Evolutionary conservation across 2,888 invertebrate species (phyloP).

Genomic region (Sesia apiformis): DNA sequence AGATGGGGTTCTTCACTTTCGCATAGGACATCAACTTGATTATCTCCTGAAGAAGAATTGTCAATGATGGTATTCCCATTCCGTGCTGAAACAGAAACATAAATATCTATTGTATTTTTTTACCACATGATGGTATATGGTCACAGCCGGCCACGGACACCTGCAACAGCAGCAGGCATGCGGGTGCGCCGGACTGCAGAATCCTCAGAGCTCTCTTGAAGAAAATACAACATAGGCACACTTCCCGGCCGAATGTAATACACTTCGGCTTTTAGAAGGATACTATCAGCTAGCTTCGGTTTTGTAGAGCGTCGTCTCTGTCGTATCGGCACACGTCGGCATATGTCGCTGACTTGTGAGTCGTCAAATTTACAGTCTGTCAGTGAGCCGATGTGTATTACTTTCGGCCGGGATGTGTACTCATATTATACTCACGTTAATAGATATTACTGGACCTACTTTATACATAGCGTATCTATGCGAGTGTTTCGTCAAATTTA

Average conservation of each 20-base stretch:
- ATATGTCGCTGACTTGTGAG: background rate
- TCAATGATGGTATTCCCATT: constrained; percentile 83
- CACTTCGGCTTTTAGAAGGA: too few relatives aligned
- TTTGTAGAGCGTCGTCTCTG: background rate
- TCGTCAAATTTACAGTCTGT: background rate
- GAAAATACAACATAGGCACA: too few relatives aligned
- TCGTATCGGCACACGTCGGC: background rate
- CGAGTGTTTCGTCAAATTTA: constrained; percentile 72
- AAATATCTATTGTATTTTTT: background rate
- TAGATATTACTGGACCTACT: constrained; percentile 77
- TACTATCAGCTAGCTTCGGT: too few relatives aligned
- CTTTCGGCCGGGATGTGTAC: background rate
- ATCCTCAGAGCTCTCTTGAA: too few relatives aligned
- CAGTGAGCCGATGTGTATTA: background rate
- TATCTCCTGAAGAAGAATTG: constrained; percentile 80
- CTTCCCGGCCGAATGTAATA: too few relatives aligned
- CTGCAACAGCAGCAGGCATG: too few relatives aligned
- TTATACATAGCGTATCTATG: constrained; percentile 80
- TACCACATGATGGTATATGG: background rate
- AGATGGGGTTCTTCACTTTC: constrained; percentile 74
- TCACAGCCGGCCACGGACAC: too few relatives aligned
- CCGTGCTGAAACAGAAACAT: constrained; percentile 74
- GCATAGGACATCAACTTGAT: constrained; percentile 81
- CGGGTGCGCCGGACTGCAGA: too few relatives aligned
- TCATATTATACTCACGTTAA: constrained; percentile 65